Conservation (phyloP, 2,888 invertebrate species). For the Leptarthrus brevirostris region DNA sequence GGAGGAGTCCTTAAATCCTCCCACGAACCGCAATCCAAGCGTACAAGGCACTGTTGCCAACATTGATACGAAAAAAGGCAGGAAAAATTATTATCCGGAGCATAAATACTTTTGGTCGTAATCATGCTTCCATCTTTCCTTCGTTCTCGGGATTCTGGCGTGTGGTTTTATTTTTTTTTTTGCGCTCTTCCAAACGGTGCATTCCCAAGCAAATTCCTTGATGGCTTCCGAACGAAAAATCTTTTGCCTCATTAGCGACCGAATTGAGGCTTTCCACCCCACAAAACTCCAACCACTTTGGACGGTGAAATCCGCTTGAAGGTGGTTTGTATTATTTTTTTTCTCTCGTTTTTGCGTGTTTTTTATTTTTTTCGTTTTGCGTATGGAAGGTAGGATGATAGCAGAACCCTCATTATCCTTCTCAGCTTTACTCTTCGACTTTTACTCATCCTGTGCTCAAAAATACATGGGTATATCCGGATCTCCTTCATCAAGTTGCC, state of each 20-base stretch:
- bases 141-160: background rate
- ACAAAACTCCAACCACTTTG: conserved; percentile 43
- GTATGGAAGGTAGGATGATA: conserved; percentile 35
- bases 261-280: conserved; percentile 52
- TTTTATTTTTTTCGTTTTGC: conserved; percentile 26
- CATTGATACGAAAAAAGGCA: conserved; percentile 11
- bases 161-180: conserved; percentile 14
- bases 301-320: conserved; percentile 43
- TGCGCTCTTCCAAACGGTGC: conserved; percentile 24
- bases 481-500: conserved; percentile 11
- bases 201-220: conserved; percentile 51
- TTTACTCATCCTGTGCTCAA: conserved; percentile 33
- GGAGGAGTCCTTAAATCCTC: background rate
- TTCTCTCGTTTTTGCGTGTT: conserved; percentile 34
- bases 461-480: conserved; percentile 32
- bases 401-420: conserved; percentile 37
- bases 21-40: conserved; percentile 11
- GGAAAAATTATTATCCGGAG: conserved; percentile 42
- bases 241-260: conserved; percentile 55
- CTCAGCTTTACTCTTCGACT: conserved; percentile 16
- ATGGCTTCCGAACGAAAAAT: conserved; percentile 53
- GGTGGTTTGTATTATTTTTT: conserved; percentile 38
- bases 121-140: conserved; percentile 16
- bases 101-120: conserved; percentile 46
- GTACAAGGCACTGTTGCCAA: conserved; percentile 27